Conservation (phyloP, 2,797 vertebrate species). For the Nasua narica region DNA sequence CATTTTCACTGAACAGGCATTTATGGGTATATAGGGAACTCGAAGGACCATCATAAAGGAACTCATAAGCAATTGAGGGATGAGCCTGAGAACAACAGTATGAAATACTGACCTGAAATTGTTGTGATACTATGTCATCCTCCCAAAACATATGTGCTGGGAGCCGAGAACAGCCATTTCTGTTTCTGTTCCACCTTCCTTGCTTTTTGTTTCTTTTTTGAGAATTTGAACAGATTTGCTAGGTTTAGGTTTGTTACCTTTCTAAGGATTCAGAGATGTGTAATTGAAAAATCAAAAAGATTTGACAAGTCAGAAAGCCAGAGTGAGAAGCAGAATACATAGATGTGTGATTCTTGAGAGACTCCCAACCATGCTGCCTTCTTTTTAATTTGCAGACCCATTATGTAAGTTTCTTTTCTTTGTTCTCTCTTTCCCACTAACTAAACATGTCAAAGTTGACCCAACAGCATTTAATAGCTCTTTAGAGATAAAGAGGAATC, state of each 20-base stretch:
- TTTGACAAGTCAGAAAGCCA: conserved; percentile 1
- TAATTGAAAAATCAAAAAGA: conserved; percentile 58
- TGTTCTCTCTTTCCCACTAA: neutral
- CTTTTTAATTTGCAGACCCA: neutral
- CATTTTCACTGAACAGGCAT: conserved; percentile 1
- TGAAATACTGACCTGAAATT: neutral
- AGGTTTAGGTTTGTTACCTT: conserved; percentile 15
- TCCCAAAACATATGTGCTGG: neutral
- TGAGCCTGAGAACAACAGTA: neutral
- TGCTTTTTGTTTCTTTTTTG: neutral
- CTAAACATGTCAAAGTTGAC: conserved; percentile 17
- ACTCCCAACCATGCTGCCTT: neutral
- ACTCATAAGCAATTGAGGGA: neutral
- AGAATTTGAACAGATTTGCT: conserved; percentile 26
- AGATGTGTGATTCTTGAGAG: neutral
- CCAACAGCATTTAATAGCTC: neutral
- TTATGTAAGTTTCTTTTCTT: neutral
- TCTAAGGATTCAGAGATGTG: neutral
- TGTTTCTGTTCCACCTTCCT: neutral
- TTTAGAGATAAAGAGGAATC: neutral
- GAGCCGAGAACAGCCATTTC: neutral
- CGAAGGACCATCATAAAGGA: conserved; percentile 8
- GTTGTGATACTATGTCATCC: neutral
- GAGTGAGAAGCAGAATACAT: neutral
- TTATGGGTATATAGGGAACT: conserved; percentile 14